phyloP scores from a whole-genome alignment of 2,113 vertebrate species.

The Fukomys damarensis region DNA sequence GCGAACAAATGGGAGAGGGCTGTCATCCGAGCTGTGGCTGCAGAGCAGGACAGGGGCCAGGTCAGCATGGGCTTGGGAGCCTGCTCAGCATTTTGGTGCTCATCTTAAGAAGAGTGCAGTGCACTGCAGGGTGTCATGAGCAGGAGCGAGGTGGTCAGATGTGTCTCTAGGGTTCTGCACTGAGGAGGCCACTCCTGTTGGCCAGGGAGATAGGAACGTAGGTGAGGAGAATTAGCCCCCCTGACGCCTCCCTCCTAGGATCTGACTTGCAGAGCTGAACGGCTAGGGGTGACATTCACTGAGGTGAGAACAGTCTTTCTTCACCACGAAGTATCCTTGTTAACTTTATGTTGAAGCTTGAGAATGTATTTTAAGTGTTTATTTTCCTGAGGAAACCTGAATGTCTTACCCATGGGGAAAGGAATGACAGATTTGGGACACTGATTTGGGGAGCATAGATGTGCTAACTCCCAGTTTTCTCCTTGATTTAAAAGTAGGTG shows the following conservation, averaged over 20 bases:
- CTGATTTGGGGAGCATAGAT: background rate
- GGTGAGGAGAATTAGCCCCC: background rate
- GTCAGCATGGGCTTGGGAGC: background rate
- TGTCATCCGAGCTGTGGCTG: background rate
- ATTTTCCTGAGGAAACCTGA: slow-evolving; percentile 45
- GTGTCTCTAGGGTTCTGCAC: background rate
- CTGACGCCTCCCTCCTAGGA: background rate
- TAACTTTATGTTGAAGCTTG: background rate
- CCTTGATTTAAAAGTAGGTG: slow-evolving; percentile 41
- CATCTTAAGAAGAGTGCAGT: background rate
- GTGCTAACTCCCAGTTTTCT: background rate
- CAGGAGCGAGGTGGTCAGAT: background rate
- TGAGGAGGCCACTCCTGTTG: background rate
- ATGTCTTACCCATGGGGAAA: background rate
- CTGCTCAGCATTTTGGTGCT: background rate
- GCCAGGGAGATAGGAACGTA: background rate
- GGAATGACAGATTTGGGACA: background rate
- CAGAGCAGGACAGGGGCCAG: background rate
- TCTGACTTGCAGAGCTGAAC: background rate
- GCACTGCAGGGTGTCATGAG: background rate
- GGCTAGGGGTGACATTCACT: background rate
- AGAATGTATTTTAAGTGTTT: slow-evolving; percentile 13
- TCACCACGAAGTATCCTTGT: background rate
- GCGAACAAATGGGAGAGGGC: background rate
- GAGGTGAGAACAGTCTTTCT: background rate